phyloP scores from a whole-genome alignment of 2,888 invertebrate genomes.

The Mimachlamys varia region DNA sequence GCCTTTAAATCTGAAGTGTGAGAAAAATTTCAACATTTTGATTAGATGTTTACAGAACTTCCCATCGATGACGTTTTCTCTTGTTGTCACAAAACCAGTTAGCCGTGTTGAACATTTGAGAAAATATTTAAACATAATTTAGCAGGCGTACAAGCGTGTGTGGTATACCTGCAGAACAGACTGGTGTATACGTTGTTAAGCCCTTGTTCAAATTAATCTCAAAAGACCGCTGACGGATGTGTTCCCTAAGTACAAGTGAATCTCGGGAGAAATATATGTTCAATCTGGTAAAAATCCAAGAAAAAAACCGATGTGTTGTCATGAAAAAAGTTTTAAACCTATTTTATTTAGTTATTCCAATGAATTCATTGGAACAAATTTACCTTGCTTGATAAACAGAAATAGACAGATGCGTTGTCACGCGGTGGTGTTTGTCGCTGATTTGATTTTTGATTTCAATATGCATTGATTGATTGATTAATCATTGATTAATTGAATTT shows the following conservation, averaged over 20 bases:
- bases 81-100: constrained; percentile 17
- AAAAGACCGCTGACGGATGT: background rate
- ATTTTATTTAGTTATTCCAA: background rate
- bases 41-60: background rate
- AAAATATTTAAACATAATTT: constrained; percentile 27
- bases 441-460: background rate
- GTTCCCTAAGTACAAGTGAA: background rate
- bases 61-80: background rate
- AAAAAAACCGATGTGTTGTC: no score
- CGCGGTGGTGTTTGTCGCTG: background rate
- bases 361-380: background rate
- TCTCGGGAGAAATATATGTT: background rate
- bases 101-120: background rate
- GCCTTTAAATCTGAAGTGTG: constrained; percentile 29
- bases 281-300: no score
- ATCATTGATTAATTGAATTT: no score
- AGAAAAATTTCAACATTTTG: constrained; percentile 27
- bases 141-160: background rate
- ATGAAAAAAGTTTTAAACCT: background rate
- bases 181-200: background rate
- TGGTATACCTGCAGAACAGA: background rate
- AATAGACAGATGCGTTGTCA: background rate
- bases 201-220: background rate
- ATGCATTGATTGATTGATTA: background rate
- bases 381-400: background rate